A percentile compares a stretch with the other conserved stretches of the same genome.
Evolutionary conservation across 2,888 invertebrate species (phyloP).

Genomic region (Cheilosia urbana): DNA sequence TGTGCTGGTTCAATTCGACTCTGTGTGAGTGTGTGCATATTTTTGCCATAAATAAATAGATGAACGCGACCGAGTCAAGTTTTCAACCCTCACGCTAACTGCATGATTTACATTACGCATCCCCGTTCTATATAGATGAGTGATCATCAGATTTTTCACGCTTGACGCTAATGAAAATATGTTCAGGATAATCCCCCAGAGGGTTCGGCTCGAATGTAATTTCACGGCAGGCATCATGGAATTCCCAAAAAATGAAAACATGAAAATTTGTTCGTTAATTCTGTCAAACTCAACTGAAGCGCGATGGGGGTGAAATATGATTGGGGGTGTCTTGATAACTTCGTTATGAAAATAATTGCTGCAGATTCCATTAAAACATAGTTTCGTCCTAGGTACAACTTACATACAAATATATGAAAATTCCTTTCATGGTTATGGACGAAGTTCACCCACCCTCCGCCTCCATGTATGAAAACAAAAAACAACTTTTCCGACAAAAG

Average conservation of each 20-base stretch:
- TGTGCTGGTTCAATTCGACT: constrained; percentile 28
- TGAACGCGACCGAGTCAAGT: constrained; percentile 28
- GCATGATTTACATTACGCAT: constrained; percentile 63
- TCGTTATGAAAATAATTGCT: constrained; percentile 71
- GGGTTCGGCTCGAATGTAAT: constrained; percentile 64
- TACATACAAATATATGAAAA: constrained; percentile 23
- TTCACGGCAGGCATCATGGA: constrained; percentile 66
- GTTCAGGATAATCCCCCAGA: constrained; percentile 67
- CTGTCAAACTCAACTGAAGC: constrained; percentile 33
- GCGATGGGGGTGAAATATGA: constrained; percentile 30
- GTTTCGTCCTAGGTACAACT: constrained; percentile 6
- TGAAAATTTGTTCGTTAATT: constrained; percentile 28
- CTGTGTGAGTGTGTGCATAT: constrained; percentile 22
- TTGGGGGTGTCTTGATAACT: constrained; percentile 60
- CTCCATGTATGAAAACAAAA: constrained; percentile 3
- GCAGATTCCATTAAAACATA: not conserved
- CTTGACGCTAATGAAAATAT: constrained; percentile 76
- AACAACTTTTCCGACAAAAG: constrained; percentile 32
- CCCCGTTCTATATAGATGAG: constrained; percentile 52
- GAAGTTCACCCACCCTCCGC: constrained; percentile 24
- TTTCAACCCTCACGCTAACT: constrained; percentile 64
- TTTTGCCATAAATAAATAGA: constrained; percentile 68
- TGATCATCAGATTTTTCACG: constrained; percentile 75
- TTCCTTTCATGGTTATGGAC: constrained; percentile 10
- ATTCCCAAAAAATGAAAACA: constrained; percentile 34